Evolutionary conservation across 1,140 invertebrate species (phyloP), one percentile per base, ranked within the genome.

Genomic region (Aplysia californica): DNA sequence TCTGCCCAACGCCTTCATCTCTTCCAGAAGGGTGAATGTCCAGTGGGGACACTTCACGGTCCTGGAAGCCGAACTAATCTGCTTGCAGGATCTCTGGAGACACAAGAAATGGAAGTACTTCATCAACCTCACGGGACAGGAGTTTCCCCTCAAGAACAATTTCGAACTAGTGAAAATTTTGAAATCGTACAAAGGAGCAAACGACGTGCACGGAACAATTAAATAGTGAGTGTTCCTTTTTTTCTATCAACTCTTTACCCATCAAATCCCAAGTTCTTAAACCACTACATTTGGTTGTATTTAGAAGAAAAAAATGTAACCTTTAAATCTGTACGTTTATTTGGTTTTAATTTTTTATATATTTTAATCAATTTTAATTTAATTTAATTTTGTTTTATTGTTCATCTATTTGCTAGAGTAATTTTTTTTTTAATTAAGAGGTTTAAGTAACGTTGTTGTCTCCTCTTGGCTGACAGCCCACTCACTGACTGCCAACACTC

Each of bases 121-220:
- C 38, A 79, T 85, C 15, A 87, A 86, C 56, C 64, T 86, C 38
- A 84, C 85, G 0, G 83, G 83, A 2, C 84, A 83, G 66, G 86
- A 87, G 75, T 85, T 86, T 71, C 86, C 86, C 0, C 70, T 85
- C 21, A 83, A 82, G 58, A 86, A 82, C 10, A 87, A 87, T 70
- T 75, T 59, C 31, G 81, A 87, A 65, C 68, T 86, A 15, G 84
- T 85, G 0, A 33, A 73, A 33, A 85, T 86, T 66, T 72, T 86
- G 0, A 79, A 75, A 55, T 75, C 78, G 0, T 77, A 79, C 31
- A 83, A 84, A 39, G 85, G 84, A 35, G 73, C 84, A 3, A 87
- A 84, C 72, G 77, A 82, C 56, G 36, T 85, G 55, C 74, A 79
- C 39, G 75, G 36, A 1, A 77, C 41, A 23, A 20, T 69, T 4